Evolutionary conservation across 2,113 vertebrate species (phyloP).

Genomic region (Neodon shergylaensis): DNA sequence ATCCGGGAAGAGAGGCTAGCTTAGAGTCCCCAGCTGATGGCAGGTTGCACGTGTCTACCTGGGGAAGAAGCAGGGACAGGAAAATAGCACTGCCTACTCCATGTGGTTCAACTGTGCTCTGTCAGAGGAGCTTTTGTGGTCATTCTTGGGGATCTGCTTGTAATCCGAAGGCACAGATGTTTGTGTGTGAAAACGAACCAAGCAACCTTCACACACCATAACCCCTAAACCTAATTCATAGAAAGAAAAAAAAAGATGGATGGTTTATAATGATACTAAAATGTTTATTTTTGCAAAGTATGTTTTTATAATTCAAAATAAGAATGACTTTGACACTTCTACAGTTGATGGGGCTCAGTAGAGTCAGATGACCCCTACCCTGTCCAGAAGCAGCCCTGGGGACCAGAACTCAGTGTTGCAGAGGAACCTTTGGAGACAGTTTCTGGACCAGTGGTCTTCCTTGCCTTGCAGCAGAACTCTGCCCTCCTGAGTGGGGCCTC

Average conservation of each 20-base stretch:
- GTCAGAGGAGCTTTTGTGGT: neutral
- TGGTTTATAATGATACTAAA: neutral
- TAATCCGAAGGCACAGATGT: neutral
- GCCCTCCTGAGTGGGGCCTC: neutral
- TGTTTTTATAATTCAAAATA: neutral
- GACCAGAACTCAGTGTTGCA: neutral
- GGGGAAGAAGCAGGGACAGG: neutral
- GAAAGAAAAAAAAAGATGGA: neutral
- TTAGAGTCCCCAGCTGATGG: neutral
- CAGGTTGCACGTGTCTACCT: neutral
- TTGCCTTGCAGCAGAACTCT: neutral
- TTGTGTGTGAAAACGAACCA: neutral
- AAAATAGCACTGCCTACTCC: neutral
- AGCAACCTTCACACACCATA: neutral
- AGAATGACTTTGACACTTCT: neutral
- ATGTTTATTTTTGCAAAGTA: constrained; percentile 40
- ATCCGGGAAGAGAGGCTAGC: no score
- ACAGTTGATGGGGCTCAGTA: neutral
- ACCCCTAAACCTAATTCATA: neutral
- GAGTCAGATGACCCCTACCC: neutral
- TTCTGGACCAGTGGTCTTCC: neutral
- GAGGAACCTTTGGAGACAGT: neutral
- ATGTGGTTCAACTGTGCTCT: neutral
- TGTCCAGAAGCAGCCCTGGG: neutral
- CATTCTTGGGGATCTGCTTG: neutral